phyloP scores from a whole-genome alignment of 2,888 invertebrate species.

The Leptarthrus brevirostris region DNA sequence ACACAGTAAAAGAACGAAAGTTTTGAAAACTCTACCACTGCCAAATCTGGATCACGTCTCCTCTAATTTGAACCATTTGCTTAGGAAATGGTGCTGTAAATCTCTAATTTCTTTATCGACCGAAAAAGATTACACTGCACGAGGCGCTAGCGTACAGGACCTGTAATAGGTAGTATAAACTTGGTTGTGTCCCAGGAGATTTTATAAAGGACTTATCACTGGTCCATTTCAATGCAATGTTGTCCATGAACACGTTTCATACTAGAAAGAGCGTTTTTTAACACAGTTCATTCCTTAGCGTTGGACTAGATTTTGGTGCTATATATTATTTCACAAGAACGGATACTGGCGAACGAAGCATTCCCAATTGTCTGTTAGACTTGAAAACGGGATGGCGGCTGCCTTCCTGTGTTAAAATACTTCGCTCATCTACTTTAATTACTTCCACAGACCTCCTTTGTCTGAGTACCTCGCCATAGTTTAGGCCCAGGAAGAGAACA shows the following conservation, averaged over 20 bases:
- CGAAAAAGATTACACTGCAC: neutral
- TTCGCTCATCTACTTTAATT: constrained; percentile 37
- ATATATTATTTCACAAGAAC: neutral
- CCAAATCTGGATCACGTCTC: constrained; percentile 29
- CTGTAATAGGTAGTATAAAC: neutral
- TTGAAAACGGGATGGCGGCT: constrained; percentile 11
- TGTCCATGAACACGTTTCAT: constrained; percentile 12
- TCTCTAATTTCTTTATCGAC: neutral
- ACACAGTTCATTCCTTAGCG: neutral
- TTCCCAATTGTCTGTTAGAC: constrained; percentile 25
- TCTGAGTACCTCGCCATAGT: constrained; percentile 12
- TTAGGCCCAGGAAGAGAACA: constrained; percentile 20
- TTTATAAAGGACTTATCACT: neutral
- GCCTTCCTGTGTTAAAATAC: constrained; percentile 32
- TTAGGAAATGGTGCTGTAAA: constrained; percentile 24
- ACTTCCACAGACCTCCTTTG: constrained; percentile 35
- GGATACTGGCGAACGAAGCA: neutral
- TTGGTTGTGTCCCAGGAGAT: neutral
- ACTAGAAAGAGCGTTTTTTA: constrained; percentile 1
- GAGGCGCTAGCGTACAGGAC: neutral
- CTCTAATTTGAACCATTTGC: constrained; percentile 37
- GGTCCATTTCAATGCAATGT: neutral
- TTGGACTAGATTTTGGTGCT: neutral
- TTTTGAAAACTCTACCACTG: neutral
- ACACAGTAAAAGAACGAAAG: neutral